Base-by-base conservation (phyloP, 2,797 vertebrate species). In the Acanthiza pusilla region DNA sequence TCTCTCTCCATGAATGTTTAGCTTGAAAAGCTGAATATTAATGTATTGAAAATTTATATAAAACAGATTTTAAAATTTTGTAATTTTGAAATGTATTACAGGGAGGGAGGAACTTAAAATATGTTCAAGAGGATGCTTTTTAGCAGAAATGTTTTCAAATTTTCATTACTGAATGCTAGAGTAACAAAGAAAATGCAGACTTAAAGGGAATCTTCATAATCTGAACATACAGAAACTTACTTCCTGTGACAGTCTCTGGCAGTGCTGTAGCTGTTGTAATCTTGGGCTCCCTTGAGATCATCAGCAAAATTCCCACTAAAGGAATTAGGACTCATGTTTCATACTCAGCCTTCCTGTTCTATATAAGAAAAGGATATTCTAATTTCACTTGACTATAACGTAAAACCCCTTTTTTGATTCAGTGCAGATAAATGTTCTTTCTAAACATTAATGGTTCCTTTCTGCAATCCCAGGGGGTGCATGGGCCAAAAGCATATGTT, bases 401-500 rank as follows among this genome's bases (percentile, higher is more conserved):
- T 43, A 8, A 71, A 50, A n/a, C n/a, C 5, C 4, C 14, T 74
- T 66, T 80, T 60, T 67, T 48, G 55, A 60, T 85, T 85, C 30
- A 75, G 50, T 68, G 15, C 45, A 43, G 20, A 47, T 54, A 45
- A 30, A 20, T 47, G 88, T 87, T 79, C 18, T 47, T 66, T 55
- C 9, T 51, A 50, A 75, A 67, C 13, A 29, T 63, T 91, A 57
- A 61, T 47, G 20, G 5, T 85, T 84, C 47, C 14, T 95, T 92
- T 96, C 30, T 96, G 40, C 42, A 82, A 72, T 95, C 96, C 81
- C 96, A 99, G 99, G 99, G 99, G 89, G 98, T 99, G 25, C 98
- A 99, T 72, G 98, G 99, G 90, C 98, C 99, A 67, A 98, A 99
- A 97, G 98, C 99, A 20, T 99, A 99, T 54, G 99, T 99, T 74